These are phyloP conservation scores for Embidobia sp. DNA, from an alignment of 2,888 invertebrate species.

Conservation along the genomic window DNA sequence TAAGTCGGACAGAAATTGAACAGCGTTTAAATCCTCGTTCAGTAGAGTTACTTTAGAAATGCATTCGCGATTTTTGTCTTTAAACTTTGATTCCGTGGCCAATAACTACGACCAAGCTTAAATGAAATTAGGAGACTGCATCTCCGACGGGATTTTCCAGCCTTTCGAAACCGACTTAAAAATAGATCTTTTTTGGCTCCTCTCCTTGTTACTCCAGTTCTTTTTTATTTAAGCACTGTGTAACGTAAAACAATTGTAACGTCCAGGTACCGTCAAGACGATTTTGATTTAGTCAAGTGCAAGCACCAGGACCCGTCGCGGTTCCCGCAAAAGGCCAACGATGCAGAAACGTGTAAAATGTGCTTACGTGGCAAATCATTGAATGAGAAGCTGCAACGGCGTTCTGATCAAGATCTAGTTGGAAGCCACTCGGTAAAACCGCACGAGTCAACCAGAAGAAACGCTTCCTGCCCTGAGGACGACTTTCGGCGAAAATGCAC, in stretches of 20 bases:
- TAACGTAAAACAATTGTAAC: no score
- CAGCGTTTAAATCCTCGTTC: no score
- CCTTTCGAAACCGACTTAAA: no score
- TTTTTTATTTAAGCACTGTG: no score
- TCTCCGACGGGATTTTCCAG: no score
- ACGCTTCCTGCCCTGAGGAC: constrained; percentile 66
- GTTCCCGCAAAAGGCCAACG: constrained; percentile 44
- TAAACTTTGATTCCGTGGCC: no score
- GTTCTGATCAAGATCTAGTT: constrained; percentile 75
- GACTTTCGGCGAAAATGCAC: constrained; percentile 57
- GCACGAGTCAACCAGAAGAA: constrained; percentile 66
- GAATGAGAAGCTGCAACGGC: constrained; percentile 71
- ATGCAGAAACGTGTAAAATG: constrained; percentile 62
- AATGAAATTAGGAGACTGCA: no score
- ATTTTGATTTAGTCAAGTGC: constrained; percentile 75
- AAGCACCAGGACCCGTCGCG: constrained; percentile 73
- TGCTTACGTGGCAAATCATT: constrained; percentile 66
- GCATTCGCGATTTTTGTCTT: no score
- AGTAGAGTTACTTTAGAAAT: no score
- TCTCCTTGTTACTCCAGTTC: no score
- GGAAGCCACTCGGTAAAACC: constrained; percentile 76
- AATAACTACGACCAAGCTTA: no score
- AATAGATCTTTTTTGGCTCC: no score
- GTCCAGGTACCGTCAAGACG: constrained; percentile 76
- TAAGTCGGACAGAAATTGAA: constrained; percentile 64